Evolutionary conservation across 2,888 invertebrate species (phyloP).

Genomic region (Athalia cordata): DNA sequence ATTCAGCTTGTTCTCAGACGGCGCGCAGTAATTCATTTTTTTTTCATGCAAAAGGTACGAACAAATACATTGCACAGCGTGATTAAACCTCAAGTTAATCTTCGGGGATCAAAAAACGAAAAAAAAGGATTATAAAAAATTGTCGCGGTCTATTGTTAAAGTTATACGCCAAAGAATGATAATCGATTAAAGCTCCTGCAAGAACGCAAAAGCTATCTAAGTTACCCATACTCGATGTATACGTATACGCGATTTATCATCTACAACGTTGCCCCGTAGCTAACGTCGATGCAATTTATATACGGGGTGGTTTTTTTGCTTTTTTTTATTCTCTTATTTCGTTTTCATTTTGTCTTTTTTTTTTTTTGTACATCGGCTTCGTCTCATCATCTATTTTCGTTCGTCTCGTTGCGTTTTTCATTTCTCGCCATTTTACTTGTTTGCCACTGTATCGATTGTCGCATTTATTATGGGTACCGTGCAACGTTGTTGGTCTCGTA

Average conservation of each 20-base stretch:
- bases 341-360: background rate
- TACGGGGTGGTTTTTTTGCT: conserved; percentile 27
- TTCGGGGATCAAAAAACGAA: no score
- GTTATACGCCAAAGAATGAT: background rate
- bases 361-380: background rate
- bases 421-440: conserved; percentile 7
- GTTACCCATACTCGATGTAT: no score
- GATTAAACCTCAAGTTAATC: no score
- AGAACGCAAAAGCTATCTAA: background rate
- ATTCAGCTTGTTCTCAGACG: no score
- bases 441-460: background rate
- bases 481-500: background rate
- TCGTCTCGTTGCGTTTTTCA: conserved; percentile 21
- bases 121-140: background rate
- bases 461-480: background rate
- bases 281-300: background rate
- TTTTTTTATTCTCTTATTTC: background rate
- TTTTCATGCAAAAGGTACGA: no score
- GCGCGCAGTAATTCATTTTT: no score
- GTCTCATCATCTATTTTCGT: conserved; percentile 17
- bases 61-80: no score
- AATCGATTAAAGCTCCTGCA: conserved; percentile 16
- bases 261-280: background rate
- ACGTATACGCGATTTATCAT: background rate
- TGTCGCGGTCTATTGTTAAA: conserved; percentile 24